phyloP scores from a whole-genome alignment of 2,113 vertebrate genomes.

The Callipepla californica region DNA sequence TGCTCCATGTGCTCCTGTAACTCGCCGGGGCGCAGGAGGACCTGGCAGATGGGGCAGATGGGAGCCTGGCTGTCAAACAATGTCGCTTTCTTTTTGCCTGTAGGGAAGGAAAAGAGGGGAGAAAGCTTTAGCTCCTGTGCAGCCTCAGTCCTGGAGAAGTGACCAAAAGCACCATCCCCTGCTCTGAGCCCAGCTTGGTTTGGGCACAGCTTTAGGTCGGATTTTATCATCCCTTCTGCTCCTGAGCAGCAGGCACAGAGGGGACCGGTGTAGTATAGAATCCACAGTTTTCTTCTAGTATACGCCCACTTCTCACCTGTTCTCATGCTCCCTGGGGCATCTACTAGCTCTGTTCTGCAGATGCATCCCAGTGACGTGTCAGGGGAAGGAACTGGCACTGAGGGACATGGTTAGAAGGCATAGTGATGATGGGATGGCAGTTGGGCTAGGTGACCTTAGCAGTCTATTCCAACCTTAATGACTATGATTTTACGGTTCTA shows the following conservation, averaged over 20 bases:
- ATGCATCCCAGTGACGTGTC: not conserved
- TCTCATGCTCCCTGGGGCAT: accelerated
- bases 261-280: not conserved
- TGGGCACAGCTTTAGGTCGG: not conserved
- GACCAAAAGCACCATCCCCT: not conserved
- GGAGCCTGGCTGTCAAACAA: conserved; percentile 98
- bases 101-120: conserved; percentile 5
- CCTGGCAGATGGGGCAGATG: conserved; percentile 97
- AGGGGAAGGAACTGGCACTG: not conserved
- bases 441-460: too few relatives aligned
- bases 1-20: conserved; percentile 99
- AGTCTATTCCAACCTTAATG: too few relatives aligned
- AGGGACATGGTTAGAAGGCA: too few relatives aligned
- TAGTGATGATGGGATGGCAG: too few relatives aligned
- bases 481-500: too few relatives aligned
- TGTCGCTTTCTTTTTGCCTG: conserved; percentile 99
- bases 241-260: not conserved
- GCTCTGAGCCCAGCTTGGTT: not conserved
- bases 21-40: conserved; percentile 94
- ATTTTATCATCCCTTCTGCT: not conserved
- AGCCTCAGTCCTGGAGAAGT: not conserved
- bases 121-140: conserved; percentile 5
- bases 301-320: not conserved
- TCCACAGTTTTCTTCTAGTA: not conserved
- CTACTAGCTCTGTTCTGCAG: not conserved